phyloP scores from a whole-genome alignment of 1,140 invertebrate genomes.

The Venturia canescens region DNA sequence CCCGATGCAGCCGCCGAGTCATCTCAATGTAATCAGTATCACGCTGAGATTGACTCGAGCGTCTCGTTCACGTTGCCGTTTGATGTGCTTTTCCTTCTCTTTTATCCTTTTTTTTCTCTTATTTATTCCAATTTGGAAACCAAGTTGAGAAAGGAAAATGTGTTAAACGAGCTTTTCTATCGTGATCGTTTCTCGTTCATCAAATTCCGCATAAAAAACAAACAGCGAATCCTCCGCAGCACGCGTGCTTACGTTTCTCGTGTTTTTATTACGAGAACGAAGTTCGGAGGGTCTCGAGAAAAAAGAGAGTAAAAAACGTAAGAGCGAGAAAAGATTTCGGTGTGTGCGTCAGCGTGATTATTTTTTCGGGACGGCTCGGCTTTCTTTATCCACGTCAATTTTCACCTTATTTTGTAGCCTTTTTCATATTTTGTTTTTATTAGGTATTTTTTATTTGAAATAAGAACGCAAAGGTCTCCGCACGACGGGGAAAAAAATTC shows the following conservation, averaged over 20 bases:
- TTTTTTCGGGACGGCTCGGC: not conserved
- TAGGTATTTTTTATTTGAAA: not conserved
- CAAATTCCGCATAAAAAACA: slow-evolving; percentile 21
- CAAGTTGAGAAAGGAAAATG: not conserved
- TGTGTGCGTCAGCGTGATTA: not conserved
- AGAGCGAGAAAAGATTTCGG: not conserved
- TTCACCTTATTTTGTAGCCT: not conserved
- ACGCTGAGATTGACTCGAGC: not conserved
- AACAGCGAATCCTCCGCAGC: not conserved
- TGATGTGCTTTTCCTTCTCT: too few relatives aligned
- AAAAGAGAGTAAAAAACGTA: not conserved
- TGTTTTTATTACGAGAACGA: slow-evolving; percentile 7
- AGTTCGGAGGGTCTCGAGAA: not conserved
- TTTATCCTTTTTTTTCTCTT: not conserved
- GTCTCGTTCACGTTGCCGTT: not conserved
- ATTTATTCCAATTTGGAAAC: not conserved
- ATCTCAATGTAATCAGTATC: slow-evolving; percentile 6
- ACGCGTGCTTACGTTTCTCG: not conserved
- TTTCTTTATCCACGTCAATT: slow-evolving; percentile 5
- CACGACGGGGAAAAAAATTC: too few relatives aligned
- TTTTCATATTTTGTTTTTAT: not conserved
- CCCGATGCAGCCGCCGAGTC: not conserved
- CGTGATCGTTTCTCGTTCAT: slow-evolving; percentile 9
- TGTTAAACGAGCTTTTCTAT: slow-evolving; percentile 15
- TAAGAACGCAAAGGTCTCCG: not conserved